Evolutionary conservation across 2,797 vertebrate species (phyloP), one percentile per base, ranked within the genome.

Genomic region (Alfaro cultratus): DNA sequence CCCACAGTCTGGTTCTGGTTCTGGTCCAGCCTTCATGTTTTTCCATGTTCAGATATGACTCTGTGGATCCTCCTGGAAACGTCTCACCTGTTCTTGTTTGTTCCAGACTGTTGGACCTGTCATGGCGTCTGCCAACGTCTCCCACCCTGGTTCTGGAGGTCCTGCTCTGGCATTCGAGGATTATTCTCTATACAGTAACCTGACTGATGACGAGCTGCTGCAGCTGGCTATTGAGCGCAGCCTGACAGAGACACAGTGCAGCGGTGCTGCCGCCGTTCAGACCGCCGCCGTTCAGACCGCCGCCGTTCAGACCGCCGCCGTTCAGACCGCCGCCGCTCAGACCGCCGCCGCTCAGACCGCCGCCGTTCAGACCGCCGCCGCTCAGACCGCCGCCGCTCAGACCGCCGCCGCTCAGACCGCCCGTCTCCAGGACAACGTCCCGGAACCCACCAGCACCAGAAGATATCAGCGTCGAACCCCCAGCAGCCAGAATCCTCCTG

Each of bases 171-270:
- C 93, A 31, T 94, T 95, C 0, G 97, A 98, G 74, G 98, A 99
- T 81, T 98, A 97, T 90, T 97, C 96, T 43, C 77, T 97, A 43
- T 99, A 98, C 80, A 93, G 96, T 43, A 95, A 97, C 87, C 88
- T 99, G 85, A 97, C 93, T 0, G 98, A 99, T 57, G 96, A 98
- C 0, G 96, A 99, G 80, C 96, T 98, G 34, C 88, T 99, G 77
- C 96, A 97, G 88, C 93, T 99, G 86, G 97, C 97, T 83, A 97
- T 99, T 0, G 96, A 97, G 80, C 97, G 97, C 92, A 99, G 98
- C 83, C 87, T 99, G 74, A 88, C 85, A 0, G 97, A 96, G 77
- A 45, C 45, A 2, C 78, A 84, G 7, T 2, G 29, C 68, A 60
- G 39, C 76, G 47, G 47, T 47, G 16, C 70, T 0, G 16, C 31